Evolutionary conservation across 2,113 vertebrate genomes (phyloP).

Genomic region (Chloroceryle aenea): DNA sequence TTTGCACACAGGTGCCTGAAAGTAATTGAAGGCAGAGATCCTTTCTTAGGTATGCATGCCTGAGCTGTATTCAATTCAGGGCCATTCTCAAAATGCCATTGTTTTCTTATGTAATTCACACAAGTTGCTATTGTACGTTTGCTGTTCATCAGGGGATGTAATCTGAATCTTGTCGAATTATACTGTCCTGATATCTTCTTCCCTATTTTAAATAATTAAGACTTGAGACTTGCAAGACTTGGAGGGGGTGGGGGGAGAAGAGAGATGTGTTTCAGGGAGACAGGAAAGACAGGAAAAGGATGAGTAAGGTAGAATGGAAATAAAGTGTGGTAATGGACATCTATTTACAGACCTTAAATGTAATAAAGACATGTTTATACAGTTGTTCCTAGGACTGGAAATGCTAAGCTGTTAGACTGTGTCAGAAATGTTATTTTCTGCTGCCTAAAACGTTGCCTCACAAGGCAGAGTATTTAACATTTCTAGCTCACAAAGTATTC

Average conservation of each 20-base stretch:
- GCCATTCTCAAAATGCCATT: conserved; percentile 58
- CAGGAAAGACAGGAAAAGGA: neutral
- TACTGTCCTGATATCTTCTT: conserved; percentile 54
- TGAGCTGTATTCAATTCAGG: conserved; percentile 34
- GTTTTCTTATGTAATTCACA: conserved; percentile 60
- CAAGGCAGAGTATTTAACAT: neutral
- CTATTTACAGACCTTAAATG: neutral
- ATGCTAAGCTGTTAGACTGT: neutral
- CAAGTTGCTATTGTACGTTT: conserved; percentile 37
- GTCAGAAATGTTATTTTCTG: neutral
- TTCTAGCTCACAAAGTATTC: neutral
- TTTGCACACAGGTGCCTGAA: conserved; percentile 39
- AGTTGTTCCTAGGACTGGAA: neutral
- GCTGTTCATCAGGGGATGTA: conserved; percentile 45
- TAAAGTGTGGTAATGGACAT: neutral
- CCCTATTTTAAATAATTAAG: conserved; percentile 76
- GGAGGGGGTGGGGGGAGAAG: neutral
- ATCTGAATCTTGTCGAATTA: conserved; percentile 66
- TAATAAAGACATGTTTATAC: neutral
- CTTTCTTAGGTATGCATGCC: conserved; percentile 47
- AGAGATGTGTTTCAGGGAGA: neutral
- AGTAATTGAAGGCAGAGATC: conserved; percentile 54
- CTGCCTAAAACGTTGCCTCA: neutral
- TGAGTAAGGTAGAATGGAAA: conserved; percentile 12
- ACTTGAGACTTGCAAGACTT: conserved; percentile 7